phyloP scores from a whole-genome alignment of 2,797 vertebrate species.

The Mycteria americana region DNA sequence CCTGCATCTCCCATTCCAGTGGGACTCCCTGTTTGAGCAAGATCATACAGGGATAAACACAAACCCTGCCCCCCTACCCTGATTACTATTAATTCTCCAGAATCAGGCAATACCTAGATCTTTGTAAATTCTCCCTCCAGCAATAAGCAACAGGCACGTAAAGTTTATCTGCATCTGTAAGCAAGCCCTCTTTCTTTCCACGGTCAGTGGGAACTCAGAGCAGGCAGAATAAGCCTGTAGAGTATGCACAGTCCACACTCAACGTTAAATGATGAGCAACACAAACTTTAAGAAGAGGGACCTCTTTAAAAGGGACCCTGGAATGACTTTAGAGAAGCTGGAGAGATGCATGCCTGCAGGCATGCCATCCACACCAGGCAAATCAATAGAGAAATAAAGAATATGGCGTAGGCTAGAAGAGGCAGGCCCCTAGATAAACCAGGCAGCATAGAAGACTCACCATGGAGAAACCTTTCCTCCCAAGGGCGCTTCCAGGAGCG shows the following conservation, averaged over 20 bases:
- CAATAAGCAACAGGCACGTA: background rate
- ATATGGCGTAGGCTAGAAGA: accelerated
- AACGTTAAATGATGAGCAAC: background rate
- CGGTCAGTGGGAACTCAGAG: background rate
- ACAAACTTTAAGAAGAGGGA: accelerated
- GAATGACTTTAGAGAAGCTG: background rate
- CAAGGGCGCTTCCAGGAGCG: accelerated
- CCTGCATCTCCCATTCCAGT: background rate
- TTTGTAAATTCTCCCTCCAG: background rate
- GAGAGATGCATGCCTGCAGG: background rate
- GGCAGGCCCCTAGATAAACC: background rate
- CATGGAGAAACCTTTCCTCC: background rate
- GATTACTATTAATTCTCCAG: background rate
- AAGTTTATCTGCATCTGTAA: background rate
- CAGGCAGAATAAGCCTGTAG: background rate
- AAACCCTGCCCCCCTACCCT: background rate
- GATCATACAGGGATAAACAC: background rate
- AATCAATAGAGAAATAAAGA: background rate
- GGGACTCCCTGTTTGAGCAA: background rate
- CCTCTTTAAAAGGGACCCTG: background rate
- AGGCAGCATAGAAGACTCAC: background rate
- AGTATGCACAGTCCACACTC: accelerated
- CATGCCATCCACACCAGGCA: background rate
- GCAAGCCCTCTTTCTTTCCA: background rate
- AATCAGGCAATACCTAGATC: background rate